Base-by-base conservation (phyloP, 1,140 invertebrate genomes). In the Anastatus disparis region DNA sequence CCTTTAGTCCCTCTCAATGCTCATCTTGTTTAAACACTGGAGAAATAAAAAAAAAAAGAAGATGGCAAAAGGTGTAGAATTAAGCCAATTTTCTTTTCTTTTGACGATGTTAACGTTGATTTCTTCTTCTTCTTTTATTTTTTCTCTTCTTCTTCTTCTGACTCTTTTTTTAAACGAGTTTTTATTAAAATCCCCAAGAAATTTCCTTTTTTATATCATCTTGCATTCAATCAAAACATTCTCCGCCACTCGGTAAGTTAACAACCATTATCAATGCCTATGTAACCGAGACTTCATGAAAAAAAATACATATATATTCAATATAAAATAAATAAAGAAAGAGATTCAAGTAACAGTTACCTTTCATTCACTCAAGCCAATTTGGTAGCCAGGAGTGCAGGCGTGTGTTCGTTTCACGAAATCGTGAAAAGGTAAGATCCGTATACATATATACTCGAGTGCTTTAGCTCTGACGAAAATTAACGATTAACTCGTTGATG, bases 401-500 rank as follows among this genome's bases (percentile, higher is more conserved):
- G n/a, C n/a, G n/a, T n/a, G n/a, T n/a, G n/a, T n/a, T n/a, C n/a
- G n/a, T n/a, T n/a, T n/a, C 13, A 17, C 22, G 26, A 46, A 29
- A 29, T 29, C 40, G n/a, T 20, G 42, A 62, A 27, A 61, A 44
- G 44, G n/a, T 17, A 20, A 35, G 12, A 15, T 56, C 2, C 27
- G 1, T 20, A n/a, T 22, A 52, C 48, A 31, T 20, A 2, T 56
- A 56, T 56, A 53, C 15, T 31, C 15, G 20, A 4, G 31, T 31
- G 26, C 53, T n/a, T 9, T 27, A 17, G n/a, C 35, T 24, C 40
- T 3, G 2, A n/a, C 38, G 35, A 24, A 61, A 46, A 48, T 62
- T 62, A 62, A 62, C 59, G 59, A 62, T 62, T 46, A 62, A 62
- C 55, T 59, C 35, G 22, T 59, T 40, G 40, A 31, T 31, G 52